Conservation (phyloP, 1,140 invertebrate genomes). For the Campoletis sonorensis region DNA sequence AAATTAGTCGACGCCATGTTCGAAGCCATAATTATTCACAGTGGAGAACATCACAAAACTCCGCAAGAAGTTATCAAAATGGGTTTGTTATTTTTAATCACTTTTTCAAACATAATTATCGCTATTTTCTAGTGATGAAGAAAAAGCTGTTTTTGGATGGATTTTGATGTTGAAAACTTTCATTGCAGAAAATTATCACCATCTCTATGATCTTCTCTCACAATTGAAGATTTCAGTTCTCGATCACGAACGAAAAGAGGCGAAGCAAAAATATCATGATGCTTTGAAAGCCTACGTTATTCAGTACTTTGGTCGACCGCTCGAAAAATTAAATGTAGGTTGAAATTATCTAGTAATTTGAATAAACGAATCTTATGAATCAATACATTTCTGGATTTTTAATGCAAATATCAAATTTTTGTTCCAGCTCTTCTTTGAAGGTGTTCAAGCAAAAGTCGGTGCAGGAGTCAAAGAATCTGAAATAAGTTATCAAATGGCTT, state of each 20-base stretch:
- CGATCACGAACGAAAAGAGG: conserved; percentile 92
- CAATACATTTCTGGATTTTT: too few species aligned
- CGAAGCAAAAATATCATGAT: conserved; percentile 93
- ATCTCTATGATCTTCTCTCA: conserved; percentile 91
- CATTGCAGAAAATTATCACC: conserved; percentile 95
- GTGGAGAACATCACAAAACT: conserved; percentile 93
- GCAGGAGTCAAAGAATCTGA: conserved; percentile 97
- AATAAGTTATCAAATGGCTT: conserved; percentile 98
- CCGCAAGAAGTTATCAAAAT: conserved; percentile 96
- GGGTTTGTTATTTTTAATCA: conserved; percentile 78
- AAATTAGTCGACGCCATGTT: conserved; percentile 92
- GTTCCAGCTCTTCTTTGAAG: conserved; percentile 91
- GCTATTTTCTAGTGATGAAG: conserved; percentile 34
- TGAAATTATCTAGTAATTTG: conserved; percentile 23
- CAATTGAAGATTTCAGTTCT: conserved; percentile 94
- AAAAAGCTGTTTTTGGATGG: neutral
- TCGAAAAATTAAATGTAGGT: conserved; percentile 96
- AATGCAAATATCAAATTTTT: conserved; percentile 18
- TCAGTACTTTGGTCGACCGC: conserved; percentile 94
- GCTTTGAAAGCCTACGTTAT: conserved; percentile 94
- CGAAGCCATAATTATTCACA: conserved; percentile 87
- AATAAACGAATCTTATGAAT: neutral
- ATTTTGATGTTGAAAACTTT: neutral
- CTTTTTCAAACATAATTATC: conserved; percentile 17
- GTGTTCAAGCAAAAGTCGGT: conserved; percentile 92